Evolutionary conservation across 2,113 vertebrate species (phyloP).

Genomic region (Elephas maximus): DNA sequence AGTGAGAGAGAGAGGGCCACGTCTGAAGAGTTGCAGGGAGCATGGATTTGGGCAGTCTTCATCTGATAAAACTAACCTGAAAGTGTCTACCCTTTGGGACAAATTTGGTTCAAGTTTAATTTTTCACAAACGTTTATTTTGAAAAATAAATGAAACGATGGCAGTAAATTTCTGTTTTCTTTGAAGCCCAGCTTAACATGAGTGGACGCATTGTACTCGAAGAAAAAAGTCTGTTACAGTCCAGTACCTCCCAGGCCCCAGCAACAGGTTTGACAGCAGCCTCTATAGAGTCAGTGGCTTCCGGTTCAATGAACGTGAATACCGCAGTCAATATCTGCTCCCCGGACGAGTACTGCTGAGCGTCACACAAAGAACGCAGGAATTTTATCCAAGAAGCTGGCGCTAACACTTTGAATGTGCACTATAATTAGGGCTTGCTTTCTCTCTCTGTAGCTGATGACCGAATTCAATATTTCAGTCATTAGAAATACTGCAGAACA

Average conservation of each 20-base stretch:
- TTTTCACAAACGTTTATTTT: constrained; percentile 38
- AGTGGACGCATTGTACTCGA: constrained; percentile 86
- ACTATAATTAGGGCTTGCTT: constrained; percentile 85
- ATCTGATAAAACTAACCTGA: not conserved
- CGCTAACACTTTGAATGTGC: constrained; percentile 79
- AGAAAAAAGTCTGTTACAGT: constrained; percentile 89
- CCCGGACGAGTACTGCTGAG: constrained; percentile 88
- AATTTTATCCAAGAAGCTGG: constrained; percentile 87
- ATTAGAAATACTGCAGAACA: constrained; percentile 70
- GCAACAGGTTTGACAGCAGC: constrained; percentile 91
- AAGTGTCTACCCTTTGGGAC: not conserved
- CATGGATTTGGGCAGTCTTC: not conserved
- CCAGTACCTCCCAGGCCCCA: constrained; percentile 87
- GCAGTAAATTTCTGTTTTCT: constrained; percentile 85
- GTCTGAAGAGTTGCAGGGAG: not conserved
- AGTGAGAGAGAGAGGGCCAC: not conserved
- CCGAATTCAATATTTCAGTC: constrained; percentile 80
- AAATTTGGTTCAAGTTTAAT: constrained; percentile 18
- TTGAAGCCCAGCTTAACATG: constrained; percentile 86
- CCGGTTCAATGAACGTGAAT: constrained; percentile 90
- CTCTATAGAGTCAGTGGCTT: constrained; percentile 89
- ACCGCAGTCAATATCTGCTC: constrained; percentile 89
- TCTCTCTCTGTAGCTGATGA: constrained; percentile 84
- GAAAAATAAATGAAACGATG: constrained; percentile 74
- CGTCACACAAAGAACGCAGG: constrained; percentile 89